Conservation (phyloP, 2,113 vertebrate genomes). For the Amazona guildingii region DNA sequence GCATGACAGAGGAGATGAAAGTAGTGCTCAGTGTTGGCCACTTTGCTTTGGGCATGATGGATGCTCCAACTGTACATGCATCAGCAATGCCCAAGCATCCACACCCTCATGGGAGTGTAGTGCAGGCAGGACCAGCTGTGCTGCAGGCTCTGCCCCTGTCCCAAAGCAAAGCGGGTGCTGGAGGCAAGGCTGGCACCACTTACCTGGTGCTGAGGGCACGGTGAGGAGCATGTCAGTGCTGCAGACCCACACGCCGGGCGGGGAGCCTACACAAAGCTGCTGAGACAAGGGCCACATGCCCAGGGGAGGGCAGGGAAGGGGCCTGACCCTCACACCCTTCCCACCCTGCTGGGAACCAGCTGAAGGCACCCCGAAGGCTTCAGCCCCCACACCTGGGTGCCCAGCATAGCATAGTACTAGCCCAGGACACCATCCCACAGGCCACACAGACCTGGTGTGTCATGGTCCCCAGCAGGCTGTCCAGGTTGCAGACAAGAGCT, state of each 20-base stretch:
- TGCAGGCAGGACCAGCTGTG: neutral
- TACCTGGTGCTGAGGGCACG: slow-evolving; percentile 79
- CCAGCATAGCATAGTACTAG: accelerated
- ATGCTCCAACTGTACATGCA: accelerated
- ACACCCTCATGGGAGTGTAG: accelerated
- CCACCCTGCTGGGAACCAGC: neutral
- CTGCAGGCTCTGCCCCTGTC: neutral
- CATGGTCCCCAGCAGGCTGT: slow-evolving; percentile 83
- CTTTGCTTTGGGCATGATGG: accelerated
- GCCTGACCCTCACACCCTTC: neutral
- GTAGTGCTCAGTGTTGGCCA: accelerated
- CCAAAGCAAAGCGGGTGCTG: accelerated
- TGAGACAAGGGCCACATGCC: neutral
- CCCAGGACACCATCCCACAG: neutral
- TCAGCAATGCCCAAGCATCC: accelerated
- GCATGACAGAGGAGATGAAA: accelerated
- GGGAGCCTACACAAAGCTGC: slow-evolving; percentile 88
- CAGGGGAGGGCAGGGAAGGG: neutral
- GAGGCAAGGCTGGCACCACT: neutral
- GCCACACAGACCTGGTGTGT: slow-evolving; percentile 74
- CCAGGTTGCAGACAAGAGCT: slow-evolving; percentile 87
- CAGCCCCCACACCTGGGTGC: neutral
- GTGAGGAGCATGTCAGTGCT: slow-evolving; percentile 91
- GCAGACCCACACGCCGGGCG: slow-evolving; percentile 93
- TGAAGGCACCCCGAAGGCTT: neutral